Evolutionary conservation across 35 echinoderm and acorn worm species (phyloP).

Genomic region (Ophiothrix spiculata): DNA sequence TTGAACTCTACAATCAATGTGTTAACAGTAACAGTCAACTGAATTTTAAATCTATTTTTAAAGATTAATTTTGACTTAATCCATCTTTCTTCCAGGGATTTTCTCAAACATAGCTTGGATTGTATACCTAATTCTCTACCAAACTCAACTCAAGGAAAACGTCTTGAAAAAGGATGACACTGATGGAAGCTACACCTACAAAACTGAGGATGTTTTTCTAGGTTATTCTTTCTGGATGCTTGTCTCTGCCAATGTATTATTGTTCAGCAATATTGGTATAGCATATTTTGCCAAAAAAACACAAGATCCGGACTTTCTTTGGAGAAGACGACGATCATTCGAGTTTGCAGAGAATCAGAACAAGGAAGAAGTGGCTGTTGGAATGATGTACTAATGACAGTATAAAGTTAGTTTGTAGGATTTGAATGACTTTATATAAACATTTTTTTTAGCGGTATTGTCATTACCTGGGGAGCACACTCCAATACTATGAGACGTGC

Average conservation of each 20-base stretch:
- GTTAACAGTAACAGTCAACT: no score
- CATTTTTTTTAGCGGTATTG: no score
- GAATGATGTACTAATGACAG: neutral
- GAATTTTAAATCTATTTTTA: neutral
- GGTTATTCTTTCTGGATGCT: slow-evolving; percentile 70
- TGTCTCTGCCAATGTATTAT: slow-evolving; percentile 28
- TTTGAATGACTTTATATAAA: no score
- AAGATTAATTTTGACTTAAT: neutral
- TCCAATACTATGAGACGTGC: no score
- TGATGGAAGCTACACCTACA: slow-evolving; percentile 28
- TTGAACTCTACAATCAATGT: no score
- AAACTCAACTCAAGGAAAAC: slow-evolving; percentile 32
- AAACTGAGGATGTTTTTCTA: slow-evolving; percentile 24
- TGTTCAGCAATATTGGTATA: no score
- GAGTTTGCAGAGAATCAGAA: no score
- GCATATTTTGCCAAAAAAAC: no score
- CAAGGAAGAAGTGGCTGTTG: neutral
- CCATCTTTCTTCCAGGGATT: slow-evolving; percentile 9
- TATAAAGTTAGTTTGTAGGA: no score
- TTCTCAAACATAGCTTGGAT: slow-evolving; percentile 16
- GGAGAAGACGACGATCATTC: no score
- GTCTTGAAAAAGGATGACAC: slow-evolving; percentile 44
- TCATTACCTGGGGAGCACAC: no score
- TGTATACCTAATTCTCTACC: slow-evolving; percentile 37
- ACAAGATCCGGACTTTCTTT: no score